Evolutionary conservation across 2,888 invertebrate genomes (phyloP).

Genomic region (Endomychus coccineus): DNA sequence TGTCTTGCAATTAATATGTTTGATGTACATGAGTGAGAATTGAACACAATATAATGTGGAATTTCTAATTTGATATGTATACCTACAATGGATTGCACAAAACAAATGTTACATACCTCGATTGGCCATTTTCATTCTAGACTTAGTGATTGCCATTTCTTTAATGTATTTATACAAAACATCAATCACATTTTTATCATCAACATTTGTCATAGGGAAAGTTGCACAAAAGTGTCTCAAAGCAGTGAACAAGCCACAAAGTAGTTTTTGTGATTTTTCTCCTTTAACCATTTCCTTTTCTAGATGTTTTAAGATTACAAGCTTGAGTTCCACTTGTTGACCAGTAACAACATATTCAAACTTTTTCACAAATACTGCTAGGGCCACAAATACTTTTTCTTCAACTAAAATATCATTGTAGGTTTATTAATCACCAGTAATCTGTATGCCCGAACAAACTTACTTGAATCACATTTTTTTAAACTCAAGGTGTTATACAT

Average conservation of each 20-base stretch:
- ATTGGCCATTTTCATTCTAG: slow-evolving; percentile 24
- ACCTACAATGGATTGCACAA: too few species aligned
- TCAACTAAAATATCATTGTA: slow-evolving; percentile 37
- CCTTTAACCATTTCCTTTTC: slow-evolving; percentile 23
- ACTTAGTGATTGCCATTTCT: slow-evolving; percentile 20
- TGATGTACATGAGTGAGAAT: too few species aligned
- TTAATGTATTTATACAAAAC: slow-evolving; percentile 30
- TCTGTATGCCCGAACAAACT: neutral
- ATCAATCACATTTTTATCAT: slow-evolving; percentile 22
- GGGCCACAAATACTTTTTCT: slow-evolving; percentile 27
- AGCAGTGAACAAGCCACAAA: slow-evolving; percentile 31
- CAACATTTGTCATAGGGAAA: slow-evolving; percentile 25
- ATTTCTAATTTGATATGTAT: too few species aligned
- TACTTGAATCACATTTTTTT: slow-evolving; percentile 28
- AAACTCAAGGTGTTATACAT: slow-evolving; percentile 20
- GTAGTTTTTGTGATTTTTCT: slow-evolving; percentile 22
- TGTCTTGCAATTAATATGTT: too few species aligned
- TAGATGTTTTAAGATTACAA: slow-evolving; percentile 25
- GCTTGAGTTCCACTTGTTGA: slow-evolving; percentile 23
- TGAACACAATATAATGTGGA: too few species aligned
- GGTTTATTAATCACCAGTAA: too few species aligned
- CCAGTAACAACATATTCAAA: slow-evolving; percentile 28
- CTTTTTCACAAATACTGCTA: slow-evolving; percentile 33
- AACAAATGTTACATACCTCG: slow-evolving; percentile 26
- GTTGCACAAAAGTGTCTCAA: slow-evolving; percentile 31